Evolutionary conservation across 2,797 vertebrate genomes (phyloP), one percentile per base, ranked within the genome.

Genomic region (Cephalopachus bancanus): DNA sequence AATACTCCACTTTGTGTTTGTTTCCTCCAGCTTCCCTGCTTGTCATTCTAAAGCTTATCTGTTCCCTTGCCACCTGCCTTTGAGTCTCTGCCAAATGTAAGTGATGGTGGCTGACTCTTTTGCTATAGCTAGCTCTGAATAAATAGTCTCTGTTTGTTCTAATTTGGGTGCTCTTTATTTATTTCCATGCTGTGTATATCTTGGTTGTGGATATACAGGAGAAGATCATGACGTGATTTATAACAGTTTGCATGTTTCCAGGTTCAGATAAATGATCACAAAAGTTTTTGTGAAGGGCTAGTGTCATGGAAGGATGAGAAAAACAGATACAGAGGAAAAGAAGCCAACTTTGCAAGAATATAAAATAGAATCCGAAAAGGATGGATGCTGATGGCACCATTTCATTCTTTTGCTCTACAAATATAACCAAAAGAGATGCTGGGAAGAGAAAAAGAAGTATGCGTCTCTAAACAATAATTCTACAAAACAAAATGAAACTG

Each of bases 301-400:
- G 2, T 81, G 44, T 60, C 67, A 60, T 7, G 72, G 57, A 22
- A 83, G 17, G 3, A 62, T 85, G 10, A 88, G 10, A 81, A 69
- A 96, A 95, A 84, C 30, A 91, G 44, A 85, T 37, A 44, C 12
- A 44, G 49, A 81, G 37, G 37, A 91, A 69, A 71, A 19, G 2
- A 89, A 89, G 7, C 10, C 83, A 86, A 81, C 2, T 7, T 93
- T 85, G 5, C 4, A 57, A 67, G 20, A 3, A 83, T 30, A 5
- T 60, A 5, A 53, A n/a, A 80, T 90, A 65, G 16, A 88, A 85
- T 89, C 76, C 90, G 62, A 17, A 87, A 33, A 83, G 75, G 64
- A 67, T 1, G 19, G 16, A 60, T 83, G n/a, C 24, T 76, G 11
- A 14, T 2, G 12, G 10, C 2, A 71, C 28, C 7, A n/a, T 65